These are phyloP conservation scores for Apodemia duryi DNA, from an alignment of 2,888 invertebrate genomes.

Conservation along the genomic window DNA sequence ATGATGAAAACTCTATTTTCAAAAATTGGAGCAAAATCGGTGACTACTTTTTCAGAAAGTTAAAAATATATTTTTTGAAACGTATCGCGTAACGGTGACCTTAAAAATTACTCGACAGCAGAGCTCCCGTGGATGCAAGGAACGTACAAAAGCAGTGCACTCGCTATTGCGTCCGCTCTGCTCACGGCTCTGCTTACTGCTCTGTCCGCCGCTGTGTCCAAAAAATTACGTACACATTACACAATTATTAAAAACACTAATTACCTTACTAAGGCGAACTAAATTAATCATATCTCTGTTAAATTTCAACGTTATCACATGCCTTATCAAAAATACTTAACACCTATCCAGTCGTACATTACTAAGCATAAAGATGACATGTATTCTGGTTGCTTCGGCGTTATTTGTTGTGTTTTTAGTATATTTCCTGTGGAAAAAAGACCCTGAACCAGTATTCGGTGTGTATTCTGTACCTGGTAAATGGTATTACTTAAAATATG, in stretches of 20 bases:
- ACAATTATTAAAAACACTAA: background rate
- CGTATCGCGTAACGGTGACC: no score
- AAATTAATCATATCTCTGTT: background rate
- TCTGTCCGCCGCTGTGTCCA: background rate
- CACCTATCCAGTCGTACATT: background rate
- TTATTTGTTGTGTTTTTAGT: slow-evolving; percentile 42
- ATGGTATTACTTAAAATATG: slow-evolving; percentile 82
- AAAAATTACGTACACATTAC: background rate
- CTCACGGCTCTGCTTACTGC: background rate
- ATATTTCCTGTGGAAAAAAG: slow-evolving; percentile 46
- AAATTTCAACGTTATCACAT: no score
- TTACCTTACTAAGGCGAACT: background rate
- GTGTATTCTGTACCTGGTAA: slow-evolving; percentile 81
- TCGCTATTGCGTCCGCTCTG: background rate
- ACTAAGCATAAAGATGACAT: background rate
- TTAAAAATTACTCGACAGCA: no score
- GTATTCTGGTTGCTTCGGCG: slow-evolving; percentile 7
- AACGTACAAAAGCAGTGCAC: no score
- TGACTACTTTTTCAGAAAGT: no score
- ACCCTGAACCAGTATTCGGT: slow-evolving; percentile 75
- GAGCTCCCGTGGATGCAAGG: no score
- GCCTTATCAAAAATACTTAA: background rate
- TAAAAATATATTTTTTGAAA: no score
- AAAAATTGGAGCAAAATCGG: no score
- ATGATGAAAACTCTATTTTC: no score